Base-by-base conservation (phyloP, 2,888 invertebrate species). In the Dorcus parallelipipedus region DNA sequence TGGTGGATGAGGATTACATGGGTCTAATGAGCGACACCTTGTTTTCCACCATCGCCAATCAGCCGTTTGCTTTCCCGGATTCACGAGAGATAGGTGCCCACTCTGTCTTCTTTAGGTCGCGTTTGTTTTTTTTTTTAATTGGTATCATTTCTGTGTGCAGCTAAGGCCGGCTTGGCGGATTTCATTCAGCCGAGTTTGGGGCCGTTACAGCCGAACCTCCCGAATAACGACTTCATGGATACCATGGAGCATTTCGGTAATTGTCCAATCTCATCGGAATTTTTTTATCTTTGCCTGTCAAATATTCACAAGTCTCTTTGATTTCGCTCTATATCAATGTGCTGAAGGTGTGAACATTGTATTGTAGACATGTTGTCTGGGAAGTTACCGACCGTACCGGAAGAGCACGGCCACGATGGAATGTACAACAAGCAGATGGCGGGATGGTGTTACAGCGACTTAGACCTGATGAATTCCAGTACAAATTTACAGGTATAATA, bases 111-210 rank as follows among this genome's bases (percentile, higher is more conserved):
- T 20, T 14, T 47, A 3, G 1, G 54, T 49, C 62, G 26, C 10
- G 6, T 6, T 33, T 14, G 14, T 14, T 6, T 7, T 33, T 5
- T 33, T 45, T 9, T 7, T 45, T 45, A 7, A 43, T 7, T 8
- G 3, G 17, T 45, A 7, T 4, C 9, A 5, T 3, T 45, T 10
- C n/a, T 45, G 17, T 20, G n/a, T 6, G 6, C 78, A 92, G 93
- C 91, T 52, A 86, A 91, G 76, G 92, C 93, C 54, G 91, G 90
- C 71, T 84, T 93, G 74, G 95, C 97, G 50, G 97, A 99, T 81
- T 95, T 98, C 75, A 97, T 99, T 78, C 99, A 99, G 81, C 99
- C 99, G 53, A 97, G 97, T 75, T 86, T 99, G 73, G 92, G 96
- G 42, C 96, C 97, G 54, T 82, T 99, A 61, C 98, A 99, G 80